Base-by-base conservation (phyloP, 1,140 invertebrate species). In the Aphaenogaster floridana region DNA sequence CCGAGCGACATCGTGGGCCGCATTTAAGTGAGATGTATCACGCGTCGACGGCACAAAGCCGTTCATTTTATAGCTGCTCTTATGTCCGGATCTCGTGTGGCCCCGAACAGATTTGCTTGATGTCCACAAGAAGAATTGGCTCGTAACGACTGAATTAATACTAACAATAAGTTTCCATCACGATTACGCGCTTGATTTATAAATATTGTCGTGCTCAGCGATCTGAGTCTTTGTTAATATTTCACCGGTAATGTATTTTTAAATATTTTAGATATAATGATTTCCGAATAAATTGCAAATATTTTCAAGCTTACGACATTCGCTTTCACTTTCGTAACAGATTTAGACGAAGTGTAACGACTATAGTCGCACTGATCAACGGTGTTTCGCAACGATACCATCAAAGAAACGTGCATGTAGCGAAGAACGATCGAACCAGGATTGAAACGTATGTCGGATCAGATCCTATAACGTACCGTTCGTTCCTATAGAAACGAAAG, bases 1-100 rank as follows among this genome's bases (percentile, higher is more conserved):
- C 36, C 74, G 34, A 28, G 34, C 71, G 59, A 78, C 83, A 63
- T 83, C 80, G 80, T 54, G 59, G 59, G 48, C 59, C 64, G 63
- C 45, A 86, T 87, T 74, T 87, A 84, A 89, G 68, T 74, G 86
- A 90, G 89, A 90, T 79, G 89, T 89, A 90, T 90, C 89, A 84
- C 78, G 36, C 79, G 71, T 78, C 72, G 78, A 87, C 81, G 76
- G 76, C 86, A 83, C 81, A 79, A 89, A 83, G 77, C 77, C 45
- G 64, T 61, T 69, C 68, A n/a, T 61, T 61, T 84, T 74, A 74
- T 74, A 84, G 54, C 54, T 61, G 34, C 80, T 61, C 39, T 48
- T 21, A 68, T 74, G 68, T 28, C 68, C 42, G 39, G 28, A 28
- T 54, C 52, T 3, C 57, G 36, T 21, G 36, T 36, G 78, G 63